Conservation (phyloP, 2,113 vertebrate genomes). For the Tragelaphus scriptus region DNA sequence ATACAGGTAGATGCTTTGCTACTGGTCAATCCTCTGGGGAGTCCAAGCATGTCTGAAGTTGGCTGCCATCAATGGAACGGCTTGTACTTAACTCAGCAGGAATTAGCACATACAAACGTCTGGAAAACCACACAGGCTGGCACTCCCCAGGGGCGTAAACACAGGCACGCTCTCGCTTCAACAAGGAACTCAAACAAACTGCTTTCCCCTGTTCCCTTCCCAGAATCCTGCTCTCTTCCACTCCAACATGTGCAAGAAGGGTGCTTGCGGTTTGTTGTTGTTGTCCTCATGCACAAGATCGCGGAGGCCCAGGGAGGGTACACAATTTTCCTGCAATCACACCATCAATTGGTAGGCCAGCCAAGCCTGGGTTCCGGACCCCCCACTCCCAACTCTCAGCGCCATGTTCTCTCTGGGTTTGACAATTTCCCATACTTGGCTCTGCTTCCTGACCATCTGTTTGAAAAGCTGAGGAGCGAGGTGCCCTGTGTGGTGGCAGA, state of each 20-base stretch:
- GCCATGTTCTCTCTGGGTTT: neutral
- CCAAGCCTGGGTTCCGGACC: neutral
- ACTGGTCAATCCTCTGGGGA: neutral
- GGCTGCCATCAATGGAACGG: neutral
- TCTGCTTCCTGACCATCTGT: conserved; percentile 41
- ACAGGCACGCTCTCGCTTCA: neutral
- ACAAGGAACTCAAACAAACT: no score
- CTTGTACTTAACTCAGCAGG: neutral
- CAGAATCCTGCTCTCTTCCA: neutral
- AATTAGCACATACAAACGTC: neutral
- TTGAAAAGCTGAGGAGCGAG: neutral
- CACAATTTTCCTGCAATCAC: neutral
- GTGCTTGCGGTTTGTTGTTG: rapidly evolving
- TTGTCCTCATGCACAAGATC: rapidly evolving
- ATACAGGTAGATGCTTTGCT: neutral
- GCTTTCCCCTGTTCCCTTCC: neutral
- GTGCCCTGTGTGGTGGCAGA: conserved; percentile 9
- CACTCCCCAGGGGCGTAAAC: neutral
- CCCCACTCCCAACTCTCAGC: neutral
- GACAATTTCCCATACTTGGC: conserved; percentile 3
- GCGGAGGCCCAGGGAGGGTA: neutral
- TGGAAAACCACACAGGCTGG: neutral
- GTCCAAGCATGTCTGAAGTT: neutral
- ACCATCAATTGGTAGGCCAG: neutral
- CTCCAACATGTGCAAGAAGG: neutral